Conservation (phyloP, 2,113 vertebrate genomes). For the Mastomys coucha region DNA sequence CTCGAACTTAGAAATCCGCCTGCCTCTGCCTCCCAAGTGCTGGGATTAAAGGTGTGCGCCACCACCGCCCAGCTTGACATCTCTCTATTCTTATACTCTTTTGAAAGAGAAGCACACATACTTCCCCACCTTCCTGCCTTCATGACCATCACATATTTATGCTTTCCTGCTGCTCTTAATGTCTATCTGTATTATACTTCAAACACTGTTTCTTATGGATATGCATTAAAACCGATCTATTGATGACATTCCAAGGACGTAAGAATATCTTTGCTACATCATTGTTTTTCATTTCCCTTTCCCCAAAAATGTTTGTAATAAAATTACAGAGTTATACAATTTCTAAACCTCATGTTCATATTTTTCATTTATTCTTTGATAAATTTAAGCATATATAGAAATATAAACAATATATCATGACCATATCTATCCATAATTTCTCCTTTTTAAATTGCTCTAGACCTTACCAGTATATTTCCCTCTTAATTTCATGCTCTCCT, state of each 20-base stretch:
- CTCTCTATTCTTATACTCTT: not conserved
- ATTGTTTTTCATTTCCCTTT: not conserved
- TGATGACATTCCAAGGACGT: not conserved
- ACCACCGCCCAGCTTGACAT: no score
- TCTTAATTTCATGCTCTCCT: not conserved
- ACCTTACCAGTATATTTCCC: not conserved
- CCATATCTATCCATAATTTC: not conserved
- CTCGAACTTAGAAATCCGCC: no score
- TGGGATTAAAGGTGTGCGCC: no score
- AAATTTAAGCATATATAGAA: no score
- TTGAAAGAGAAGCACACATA: not conserved
- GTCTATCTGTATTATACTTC: not conserved
- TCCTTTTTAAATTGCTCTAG: not conserved
- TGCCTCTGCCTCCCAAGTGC: no score
- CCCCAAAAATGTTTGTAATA: not conserved
- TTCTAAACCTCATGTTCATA: not conserved
- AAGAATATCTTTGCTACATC: not conserved
- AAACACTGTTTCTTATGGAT: not conserved
- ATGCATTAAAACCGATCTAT: not conserved
- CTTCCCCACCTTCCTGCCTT: not conserved
- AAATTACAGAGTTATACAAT: not conserved
- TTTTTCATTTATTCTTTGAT: not conserved
- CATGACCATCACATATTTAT: not conserved
- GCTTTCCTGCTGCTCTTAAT: not conserved
- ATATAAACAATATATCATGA: not conserved